phyloP scores from a whole-genome alignment of 2,888 invertebrate genomes.

The Balanococcus diminutus region DNA sequence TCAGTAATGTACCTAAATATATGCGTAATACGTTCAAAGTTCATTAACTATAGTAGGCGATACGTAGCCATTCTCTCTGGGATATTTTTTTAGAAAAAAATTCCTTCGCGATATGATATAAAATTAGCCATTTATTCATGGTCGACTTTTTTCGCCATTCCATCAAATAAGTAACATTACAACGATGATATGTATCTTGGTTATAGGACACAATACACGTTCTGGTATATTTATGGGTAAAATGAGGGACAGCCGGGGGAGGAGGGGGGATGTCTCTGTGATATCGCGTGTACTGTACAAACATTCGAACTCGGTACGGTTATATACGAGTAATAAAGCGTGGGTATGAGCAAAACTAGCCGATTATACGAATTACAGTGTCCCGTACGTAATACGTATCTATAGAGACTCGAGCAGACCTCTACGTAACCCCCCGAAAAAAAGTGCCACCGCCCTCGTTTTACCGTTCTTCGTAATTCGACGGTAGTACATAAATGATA shows the following conservation, averaged over 20 bases:
- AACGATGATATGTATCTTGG: not conserved
- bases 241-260: not conserved
- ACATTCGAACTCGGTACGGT: too few relatives aligned
- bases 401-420: not conserved
- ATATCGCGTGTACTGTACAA: too few relatives aligned
- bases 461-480: not conserved
- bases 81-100: too few relatives aligned
- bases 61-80: not conserved
- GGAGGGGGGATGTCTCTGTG: not conserved
- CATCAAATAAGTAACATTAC: not conserved
- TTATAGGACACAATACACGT: not conserved
- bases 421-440: not conserved
- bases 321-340: not conserved
- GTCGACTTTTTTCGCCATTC: not conserved
- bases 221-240: not conserved
- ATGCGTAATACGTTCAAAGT: not conserved
- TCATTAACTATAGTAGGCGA: not conserved
- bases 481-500: too few relatives aligned
- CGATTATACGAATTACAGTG: not conserved
- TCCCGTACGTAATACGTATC: not conserved
- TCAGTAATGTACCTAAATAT: not conserved
- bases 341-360: not conserved
- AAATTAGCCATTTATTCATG: not conserved
- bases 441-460: not conserved
- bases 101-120: not conserved